A percentile compares a stretch with the other conserved stretches of the same genome.
phyloP scores from a whole-genome alignment of 2,888 invertebrate species.

The Pristionchus arcanus region DNA sequence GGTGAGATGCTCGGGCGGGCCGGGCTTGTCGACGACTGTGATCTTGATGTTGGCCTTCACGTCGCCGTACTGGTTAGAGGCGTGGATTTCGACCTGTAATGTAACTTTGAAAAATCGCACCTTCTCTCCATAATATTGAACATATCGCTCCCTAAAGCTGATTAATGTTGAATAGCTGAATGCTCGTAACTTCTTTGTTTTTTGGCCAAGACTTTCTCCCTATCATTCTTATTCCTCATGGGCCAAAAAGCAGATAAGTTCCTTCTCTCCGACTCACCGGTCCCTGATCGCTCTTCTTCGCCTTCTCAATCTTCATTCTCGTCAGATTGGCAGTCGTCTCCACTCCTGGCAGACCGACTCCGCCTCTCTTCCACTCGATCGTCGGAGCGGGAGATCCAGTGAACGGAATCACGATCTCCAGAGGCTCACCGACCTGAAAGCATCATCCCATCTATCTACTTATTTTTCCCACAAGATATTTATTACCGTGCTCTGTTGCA shows the following conservation, averaged over 20 bases:
- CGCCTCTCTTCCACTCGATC: slow-evolving; percentile 88
- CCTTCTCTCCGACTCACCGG: slow-evolving; percentile 58
- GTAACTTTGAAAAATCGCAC: background rate
- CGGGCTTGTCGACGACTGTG: slow-evolving; percentile 89
- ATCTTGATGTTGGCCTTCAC: slow-evolving; percentile 94
- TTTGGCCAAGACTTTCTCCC: too few relatives aligned
- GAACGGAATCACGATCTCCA: slow-evolving; percentile 93
- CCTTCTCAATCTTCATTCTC: slow-evolving; percentile 89
- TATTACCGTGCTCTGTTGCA: too few relatives aligned
- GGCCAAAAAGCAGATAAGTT: background rate
- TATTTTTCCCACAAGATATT: slow-evolving; percentile 80
- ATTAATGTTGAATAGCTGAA: too few relatives aligned
- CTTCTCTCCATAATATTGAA: background rate
- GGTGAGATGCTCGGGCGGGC: slow-evolving; percentile 89
- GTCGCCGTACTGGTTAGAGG: slow-evolving; percentile 90
- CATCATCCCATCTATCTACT: background rate
- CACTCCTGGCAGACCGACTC: slow-evolving; percentile 79
- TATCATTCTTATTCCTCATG: too few relatives aligned
- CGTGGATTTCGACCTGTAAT: slow-evolving; percentile 84
- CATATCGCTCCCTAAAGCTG: too few relatives aligned
- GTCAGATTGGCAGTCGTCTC: slow-evolving; percentile 91
- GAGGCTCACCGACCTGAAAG: slow-evolving; percentile 90
- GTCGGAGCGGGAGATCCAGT: slow-evolving; percentile 94
- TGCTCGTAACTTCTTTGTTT: too few relatives aligned
- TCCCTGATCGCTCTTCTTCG: slow-evolving; percentile 87